Evolutionary conservation across 2,113 vertebrate genomes (phyloP).

Genomic region (Nicator chloris): DNA sequence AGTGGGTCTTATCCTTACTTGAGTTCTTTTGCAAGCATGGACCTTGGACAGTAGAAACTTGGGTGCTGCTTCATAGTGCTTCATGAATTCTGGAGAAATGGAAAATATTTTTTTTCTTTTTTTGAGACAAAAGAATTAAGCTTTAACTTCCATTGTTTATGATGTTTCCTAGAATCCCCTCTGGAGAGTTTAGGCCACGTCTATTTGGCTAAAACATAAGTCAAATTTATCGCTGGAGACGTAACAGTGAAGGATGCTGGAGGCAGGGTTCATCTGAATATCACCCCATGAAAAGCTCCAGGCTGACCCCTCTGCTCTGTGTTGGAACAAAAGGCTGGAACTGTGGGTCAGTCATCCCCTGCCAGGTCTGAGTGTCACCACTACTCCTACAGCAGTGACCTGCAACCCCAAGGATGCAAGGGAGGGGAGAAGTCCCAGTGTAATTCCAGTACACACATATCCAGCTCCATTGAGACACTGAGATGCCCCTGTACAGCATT

Average conservation of each 20-base stretch:
- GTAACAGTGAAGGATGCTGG: neutral
- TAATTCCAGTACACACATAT: fast-evolving
- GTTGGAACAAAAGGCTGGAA: neutral
- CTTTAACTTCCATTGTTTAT: neutral
- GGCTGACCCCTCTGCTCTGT: neutral
- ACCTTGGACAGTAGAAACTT: neutral
- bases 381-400: neutral
- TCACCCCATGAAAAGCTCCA: neutral
- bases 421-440: neutral
- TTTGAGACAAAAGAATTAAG: neutral
- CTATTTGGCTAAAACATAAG: neutral
- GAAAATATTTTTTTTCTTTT: neutral
- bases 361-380: neutral
- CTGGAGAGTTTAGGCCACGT: neutral
- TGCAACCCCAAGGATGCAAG: neutral
- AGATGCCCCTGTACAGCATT: neutral
- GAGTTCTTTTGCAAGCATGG: neutral
- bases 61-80: neutral
- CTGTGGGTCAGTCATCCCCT: neutral
- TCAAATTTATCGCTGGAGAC: neutral
- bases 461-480: neutral
- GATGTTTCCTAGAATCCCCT: neutral
- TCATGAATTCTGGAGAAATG: neutral
- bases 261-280: neutral
- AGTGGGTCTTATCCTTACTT: neutral